Percentiles rank a stretch among this genome's conserved stretches.
phyloP scores from a whole-genome alignment of 2,888 invertebrate species.

The Acanthococcus lagerstroemiae region DNA sequence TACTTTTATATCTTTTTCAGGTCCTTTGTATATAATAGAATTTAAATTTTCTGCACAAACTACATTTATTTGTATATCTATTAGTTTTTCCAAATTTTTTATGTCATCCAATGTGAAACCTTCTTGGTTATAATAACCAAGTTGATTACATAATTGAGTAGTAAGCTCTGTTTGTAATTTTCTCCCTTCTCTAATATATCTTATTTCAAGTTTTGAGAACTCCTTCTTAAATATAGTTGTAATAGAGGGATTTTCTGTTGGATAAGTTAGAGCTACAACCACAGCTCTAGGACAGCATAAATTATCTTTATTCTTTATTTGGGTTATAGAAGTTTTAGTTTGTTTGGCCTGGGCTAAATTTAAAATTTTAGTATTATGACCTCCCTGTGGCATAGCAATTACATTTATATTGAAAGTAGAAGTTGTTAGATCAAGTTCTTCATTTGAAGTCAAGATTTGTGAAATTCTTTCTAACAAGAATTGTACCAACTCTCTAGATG shows the following conservation, averaged over 20 bases:
- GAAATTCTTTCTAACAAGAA: conserved; percentile 5
- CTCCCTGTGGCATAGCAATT: not conserved
- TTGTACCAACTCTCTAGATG: not conserved
- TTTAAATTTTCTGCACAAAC: not conserved
- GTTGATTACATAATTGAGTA: conserved; percentile 12
- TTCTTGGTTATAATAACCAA: conserved; percentile 13
- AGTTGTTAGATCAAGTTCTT: conserved; percentile 13
- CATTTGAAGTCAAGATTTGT: conserved; percentile 18
- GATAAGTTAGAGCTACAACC: too few species aligned
- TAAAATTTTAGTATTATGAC: conserved; percentile 2
- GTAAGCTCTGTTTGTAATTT: not conserved
- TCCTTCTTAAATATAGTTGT: conserved; percentile 10
- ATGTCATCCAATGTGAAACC: conserved; percentile 24
- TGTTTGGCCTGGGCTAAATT: conserved; percentile 4
- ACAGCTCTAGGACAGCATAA: conserved; percentile 13
- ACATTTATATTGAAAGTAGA: conserved; percentile 1
- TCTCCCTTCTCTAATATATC: not conserved
- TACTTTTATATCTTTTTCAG: not conserved
- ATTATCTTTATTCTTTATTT: conserved; percentile 19
- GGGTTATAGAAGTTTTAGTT: conserved; percentile 14
- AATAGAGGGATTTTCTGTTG: too few species aligned
- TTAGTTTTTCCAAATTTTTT: not conserved
- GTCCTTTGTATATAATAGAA: conserved; percentile 20
- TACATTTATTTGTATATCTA: not conserved
- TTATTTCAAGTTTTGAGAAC: not conserved